Evolutionary conservation across 2,888 invertebrate species (phyloP).

Genomic region (Cylloceria caligata): DNA sequence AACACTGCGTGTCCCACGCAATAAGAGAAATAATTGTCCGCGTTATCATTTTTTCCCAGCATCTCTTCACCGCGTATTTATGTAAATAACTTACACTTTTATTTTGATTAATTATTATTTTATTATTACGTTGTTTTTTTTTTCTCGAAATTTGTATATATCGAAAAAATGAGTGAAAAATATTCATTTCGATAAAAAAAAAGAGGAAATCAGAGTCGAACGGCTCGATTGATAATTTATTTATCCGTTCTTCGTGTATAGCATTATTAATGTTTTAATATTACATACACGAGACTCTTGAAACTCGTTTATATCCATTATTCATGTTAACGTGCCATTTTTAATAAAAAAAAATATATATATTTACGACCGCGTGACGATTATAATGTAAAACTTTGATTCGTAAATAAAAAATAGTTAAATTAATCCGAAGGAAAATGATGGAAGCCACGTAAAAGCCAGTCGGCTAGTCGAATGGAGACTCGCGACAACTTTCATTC

Average conservation of each 20-base stretch:
- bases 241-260: conserved; percentile 42
- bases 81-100: conserved; percentile 62
- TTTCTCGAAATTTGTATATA: conserved; percentile 65
- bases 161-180: conserved; percentile 28
- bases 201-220: conserved; percentile 22
- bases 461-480: conserved; percentile 5
- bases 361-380: conserved; percentile 12
- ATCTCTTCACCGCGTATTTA: conserved; percentile 49
- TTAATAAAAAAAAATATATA: conserved; percentile 29
- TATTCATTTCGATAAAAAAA: conserved; percentile 35
- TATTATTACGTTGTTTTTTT: conserved; percentile 31
- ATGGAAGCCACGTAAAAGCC: neutral
- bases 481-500: conserved; percentile 39
- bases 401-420: conserved; percentile 57
- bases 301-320: conserved; percentile 49
- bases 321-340: conserved; percentile 60
- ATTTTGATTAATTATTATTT: conserved; percentile 34
- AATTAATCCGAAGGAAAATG: conserved; percentile 5
- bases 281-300: conserved; percentile 21
- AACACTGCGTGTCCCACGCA: conserved; percentile 15
- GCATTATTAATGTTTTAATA: conserved; percentile 36
- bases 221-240: conserved; percentile 51
- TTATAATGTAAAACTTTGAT: conserved; percentile 42
- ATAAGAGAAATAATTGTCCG: conserved; percentile 38
- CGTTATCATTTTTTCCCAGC: conserved; percentile 29